These are phyloP conservation scores for Bembecia ichneumoniformis DNA, from an alignment of 2,888 invertebrate genomes.

Conservation along the genomic window DNA sequence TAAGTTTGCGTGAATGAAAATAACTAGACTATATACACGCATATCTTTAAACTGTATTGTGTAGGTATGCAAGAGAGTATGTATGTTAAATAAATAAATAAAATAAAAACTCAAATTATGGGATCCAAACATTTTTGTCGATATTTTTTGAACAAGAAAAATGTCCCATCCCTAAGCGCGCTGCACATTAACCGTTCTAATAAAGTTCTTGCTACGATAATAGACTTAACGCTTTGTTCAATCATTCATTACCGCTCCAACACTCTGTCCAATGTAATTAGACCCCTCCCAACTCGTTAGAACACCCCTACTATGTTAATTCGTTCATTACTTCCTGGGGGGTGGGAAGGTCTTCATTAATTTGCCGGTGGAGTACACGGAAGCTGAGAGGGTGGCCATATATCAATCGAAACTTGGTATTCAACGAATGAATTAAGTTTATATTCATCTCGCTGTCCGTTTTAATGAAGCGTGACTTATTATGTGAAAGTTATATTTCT, in stretches of 20 bases:
- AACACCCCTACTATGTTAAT: slow-evolving; percentile 32
- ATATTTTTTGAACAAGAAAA: slow-evolving; percentile 13
- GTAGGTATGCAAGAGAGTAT: too few species aligned
- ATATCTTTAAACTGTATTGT: too few species aligned
- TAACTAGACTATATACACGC: too few species aligned
- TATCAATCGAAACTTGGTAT: slow-evolving; percentile 56
- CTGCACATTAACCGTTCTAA: slow-evolving; percentile 56
- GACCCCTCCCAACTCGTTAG: slow-evolving; percentile 35
- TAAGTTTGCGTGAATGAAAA: too few species aligned
- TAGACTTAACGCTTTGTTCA: slow-evolving; percentile 68
- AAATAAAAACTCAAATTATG: too few species aligned
- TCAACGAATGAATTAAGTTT: slow-evolving; percentile 49
- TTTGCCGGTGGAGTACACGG: slow-evolving; percentile 20
- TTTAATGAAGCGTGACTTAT: slow-evolving; percentile 42
- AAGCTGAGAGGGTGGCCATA: slow-evolving; percentile 39
- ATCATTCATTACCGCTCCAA: slow-evolving; percentile 56
- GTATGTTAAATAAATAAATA: too few species aligned
- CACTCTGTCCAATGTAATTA: slow-evolving; percentile 39
- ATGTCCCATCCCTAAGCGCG: slow-evolving; percentile 23
- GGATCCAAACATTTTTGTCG: too few species aligned
- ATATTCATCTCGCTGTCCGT: slow-evolving; percentile 45
- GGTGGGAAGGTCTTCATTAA: slow-evolving; percentile 22
- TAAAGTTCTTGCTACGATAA: slow-evolving; percentile 67
- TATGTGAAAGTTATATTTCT: too few species aligned
- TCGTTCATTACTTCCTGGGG: slow-evolving; percentile 22